Percentiles rank a stretch among this genome's conserved stretches.
phyloP scores from a whole-genome alignment of 2,888 invertebrate genomes.

The Cabera pusaria region DNA sequence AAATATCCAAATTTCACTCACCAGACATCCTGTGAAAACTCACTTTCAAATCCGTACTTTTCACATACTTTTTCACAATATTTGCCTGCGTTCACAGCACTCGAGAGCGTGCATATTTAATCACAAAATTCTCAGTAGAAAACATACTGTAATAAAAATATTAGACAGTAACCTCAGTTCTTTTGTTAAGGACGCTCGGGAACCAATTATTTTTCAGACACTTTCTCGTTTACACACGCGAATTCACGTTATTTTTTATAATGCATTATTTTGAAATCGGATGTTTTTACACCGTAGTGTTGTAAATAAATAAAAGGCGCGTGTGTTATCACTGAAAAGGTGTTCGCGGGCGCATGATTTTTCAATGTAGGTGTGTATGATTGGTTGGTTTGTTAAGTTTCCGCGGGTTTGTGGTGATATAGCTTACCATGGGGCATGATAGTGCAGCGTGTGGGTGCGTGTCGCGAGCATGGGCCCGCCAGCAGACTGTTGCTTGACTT shows the following conservation, averaged over 20 bases:
- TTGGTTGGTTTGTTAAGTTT: slow-evolving; percentile 31
- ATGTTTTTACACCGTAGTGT: slow-evolving; percentile 34
- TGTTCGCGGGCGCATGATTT: slow-evolving; percentile 18
- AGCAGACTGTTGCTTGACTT: slow-evolving; percentile 81
- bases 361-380: slow-evolving; percentile 5
- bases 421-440: slow-evolving; percentile 77
- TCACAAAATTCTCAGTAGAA: slow-evolving; percentile 19
- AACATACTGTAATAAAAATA: slow-evolving; percentile 12
- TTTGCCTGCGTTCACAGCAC: slow-evolving; percentile 1
- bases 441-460: slow-evolving; percentile 55
- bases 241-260: slow-evolving; percentile 30
- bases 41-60: slow-evolving; percentile 25
- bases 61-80: slow-evolving; percentile 11
- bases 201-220: too few relatives aligned
- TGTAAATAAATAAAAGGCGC: slow-evolving; percentile 71
- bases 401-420: slow-evolving; percentile 43
- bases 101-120: slow-evolving; percentile 9
- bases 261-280: slow-evolving; percentile 43
- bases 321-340: slow-evolving; percentile 64
- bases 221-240: slow-evolving; percentile 31
- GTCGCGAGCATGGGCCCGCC: slow-evolving; percentile 67
- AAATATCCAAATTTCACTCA: slow-evolving; percentile 33
- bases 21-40: slow-evolving; percentile 32
- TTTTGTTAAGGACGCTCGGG: slow-evolving; percentile 45
- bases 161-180: slow-evolving; percentile 38